Base-by-base conservation (phyloP, 2,888 invertebrate genomes). In the Pseudococcus longispinus region DNA sequence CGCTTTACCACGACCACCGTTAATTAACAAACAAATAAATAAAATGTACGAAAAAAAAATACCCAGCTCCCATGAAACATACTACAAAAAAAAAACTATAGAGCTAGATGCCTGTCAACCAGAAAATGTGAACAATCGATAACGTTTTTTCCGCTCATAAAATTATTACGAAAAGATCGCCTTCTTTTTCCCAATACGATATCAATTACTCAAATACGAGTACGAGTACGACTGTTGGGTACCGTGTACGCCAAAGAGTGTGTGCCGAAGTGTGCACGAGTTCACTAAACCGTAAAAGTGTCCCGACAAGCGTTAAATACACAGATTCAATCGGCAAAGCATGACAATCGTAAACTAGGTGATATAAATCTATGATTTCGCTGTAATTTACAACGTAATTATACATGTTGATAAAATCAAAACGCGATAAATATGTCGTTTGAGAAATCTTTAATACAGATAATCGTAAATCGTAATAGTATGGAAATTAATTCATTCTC, bases 231-330 rank as follows among this genome's bases (percentile, higher is more conserved):
- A 51, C 18, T 51, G 15, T 15, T 55, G 23, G 51, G 20, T 60
- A 55, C n/a, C 9, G 9, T n/a, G 32, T 77, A 77, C 15, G 37
- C 20, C n/a, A 80, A 80, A 80, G 37, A 42, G 77, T 80, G 77
- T 37, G 42, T 37, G 42, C 77, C 77, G 42, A 80, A 80, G 77
- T 80, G 77, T 80, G 77, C 42, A 42, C 77, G 77, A 80, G 77
- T 80, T 80, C 77, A 80, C 77, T 42, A 80, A 80, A 80, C 77
- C 77, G 77, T 80, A 80, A 80, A 80, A 80, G 77, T 80, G 77
- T 80, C 77, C 77, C 77, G 77, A 80, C 77, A 80, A 80, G 77
- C 77, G 77, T 80, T 80, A 80, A 80, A 80, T 80, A 80, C 77
- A 80, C 77, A 80, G 77, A 80, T 80, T 80, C 77, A 80, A 80